These are phyloP conservation scores for Hypolimnas misippus DNA, from an alignment of 2,888 invertebrate genomes.

Conservation along the genomic window DNA sequence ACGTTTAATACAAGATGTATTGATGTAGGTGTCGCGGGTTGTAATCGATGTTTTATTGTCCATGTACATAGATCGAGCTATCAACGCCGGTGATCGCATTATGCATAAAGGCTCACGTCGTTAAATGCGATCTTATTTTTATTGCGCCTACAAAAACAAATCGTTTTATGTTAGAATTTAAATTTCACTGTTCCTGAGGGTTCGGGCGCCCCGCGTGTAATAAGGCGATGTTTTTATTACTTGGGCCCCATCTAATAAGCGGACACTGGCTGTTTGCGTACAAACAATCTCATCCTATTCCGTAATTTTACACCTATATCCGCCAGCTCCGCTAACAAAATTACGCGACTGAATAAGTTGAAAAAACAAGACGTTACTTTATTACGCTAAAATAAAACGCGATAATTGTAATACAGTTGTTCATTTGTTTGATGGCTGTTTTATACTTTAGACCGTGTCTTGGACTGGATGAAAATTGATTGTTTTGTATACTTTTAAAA, in stretches of 20 bases:
- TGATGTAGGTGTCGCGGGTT: neutral
- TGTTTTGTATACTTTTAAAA: neutral
- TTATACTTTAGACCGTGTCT: constrained; percentile 2
- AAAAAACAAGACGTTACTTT: constrained; percentile 51
- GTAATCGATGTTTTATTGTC: constrained; percentile 13
- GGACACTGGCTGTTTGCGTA: constrained; percentile 74
- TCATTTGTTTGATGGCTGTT: neutral
- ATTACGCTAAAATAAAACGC: constrained; percentile 24
- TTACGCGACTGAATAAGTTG: constrained; percentile 57
- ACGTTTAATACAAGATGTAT: neutral
- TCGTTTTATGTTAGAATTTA: constrained; percentile 75
- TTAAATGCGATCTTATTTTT: constrained; percentile 72
- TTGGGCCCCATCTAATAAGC: constrained; percentile 74
- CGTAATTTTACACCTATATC: constrained; percentile 74
- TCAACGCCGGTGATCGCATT: constrained; percentile 43
- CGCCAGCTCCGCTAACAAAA: constrained; percentile 59
- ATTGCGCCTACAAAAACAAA: constrained; percentile 72
- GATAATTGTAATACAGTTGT: constrained; percentile 10
- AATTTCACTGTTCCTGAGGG: constrained; percentile 66
- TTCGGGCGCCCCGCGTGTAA: constrained; percentile 61
- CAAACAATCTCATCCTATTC: constrained; percentile 75
- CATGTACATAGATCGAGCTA: neutral
- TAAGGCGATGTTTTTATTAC: constrained; percentile 81
- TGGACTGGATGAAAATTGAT: neutral
- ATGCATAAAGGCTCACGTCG: constrained; percentile 58